A percentile compares a stretch with the other conserved stretches of the same genome.
phyloP scores from a whole-genome alignment of 2,888 invertebrate genomes.

The Cyclophora punctaria region DNA sequence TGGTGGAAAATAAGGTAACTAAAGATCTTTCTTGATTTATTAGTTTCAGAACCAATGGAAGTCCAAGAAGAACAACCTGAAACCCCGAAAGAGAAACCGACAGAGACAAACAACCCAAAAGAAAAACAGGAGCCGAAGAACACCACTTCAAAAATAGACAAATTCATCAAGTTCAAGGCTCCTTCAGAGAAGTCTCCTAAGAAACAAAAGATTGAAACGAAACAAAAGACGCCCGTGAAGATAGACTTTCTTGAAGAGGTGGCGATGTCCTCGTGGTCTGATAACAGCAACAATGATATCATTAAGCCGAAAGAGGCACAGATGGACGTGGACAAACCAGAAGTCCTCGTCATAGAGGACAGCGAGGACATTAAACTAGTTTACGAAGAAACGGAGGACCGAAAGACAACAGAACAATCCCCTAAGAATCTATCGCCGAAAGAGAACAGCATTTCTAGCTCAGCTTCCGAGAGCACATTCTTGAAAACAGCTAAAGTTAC shows the following conservation, averaged over 20 bases:
- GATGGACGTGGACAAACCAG: conserved; percentile 43
- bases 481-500: conserved; percentile 54
- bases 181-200: conserved; percentile 48
- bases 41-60: conserved; percentile 42
- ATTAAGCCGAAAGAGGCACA: conserved; percentile 57
- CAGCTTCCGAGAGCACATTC: conserved; percentile 30
- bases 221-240: conserved; percentile 56
- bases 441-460: conserved; percentile 7
- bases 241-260: conserved; percentile 58
- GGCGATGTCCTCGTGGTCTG: conserved; percentile 69
- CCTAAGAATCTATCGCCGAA: conserved; percentile 10
- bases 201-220: conserved; percentile 31
- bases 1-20: neutral
- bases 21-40: neutral
- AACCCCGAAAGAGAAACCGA: conserved; percentile 16
- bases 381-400: conserved; percentile 67
- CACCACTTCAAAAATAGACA: conserved; percentile 41
- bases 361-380: conserved; percentile 77
- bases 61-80: conserved; percentile 27
- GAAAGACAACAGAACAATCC: conserved; percentile 20
- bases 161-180: conserved; percentile 58
- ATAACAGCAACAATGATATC: conserved; percentile 59
- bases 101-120: conserved; percentile 6
- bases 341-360: conserved; percentile 34
- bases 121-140: conserved; percentile 24